Base-by-base conservation (phyloP, 2,797 vertebrate species). In the Phrynocephalus guinanensis region DNA sequence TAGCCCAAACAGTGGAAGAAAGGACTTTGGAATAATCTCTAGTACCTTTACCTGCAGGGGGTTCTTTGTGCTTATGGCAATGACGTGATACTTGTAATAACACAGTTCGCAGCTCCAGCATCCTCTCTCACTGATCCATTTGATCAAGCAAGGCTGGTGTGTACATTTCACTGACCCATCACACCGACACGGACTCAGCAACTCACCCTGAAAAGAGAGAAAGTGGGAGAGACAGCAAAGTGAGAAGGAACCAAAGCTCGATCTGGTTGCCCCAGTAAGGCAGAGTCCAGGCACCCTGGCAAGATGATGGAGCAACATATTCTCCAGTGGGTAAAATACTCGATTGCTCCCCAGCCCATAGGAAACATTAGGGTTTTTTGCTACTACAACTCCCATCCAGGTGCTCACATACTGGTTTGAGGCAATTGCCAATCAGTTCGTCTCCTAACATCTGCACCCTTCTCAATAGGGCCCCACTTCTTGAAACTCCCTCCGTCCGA, bases 11-110 rank as follows among this genome's bases (percentile, higher is more conserved):
- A 20, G 94, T 71, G 91, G 90, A 92, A 95, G n/a, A 90, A 93
- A 94, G 38, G 91, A 92, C 94, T 94, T 95, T 92, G 94, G 94
- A 96, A 94, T 92, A 84, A 90, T 95, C 91, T 93, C 93, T 93
- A 87, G 94, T 95, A 96, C 95, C 90, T 91, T 97, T 97, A 99
- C 99, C 99, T 99, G 99, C 90, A 99, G 97, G 81, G 99, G 99
- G 95, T 99, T 99, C 97, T 99, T 99, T 96, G 99, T 99, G 97
- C 98, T 99, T 97, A 99, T 99, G 97, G 99, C 98, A 93, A 99
- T 98, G 96, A 99, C 99, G 88, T 99, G 98, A 94, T 99, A 99
- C 96, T 99, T 99, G 97, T 99, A 99, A 96, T 99, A 99, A 95
- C 99, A 99, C 88, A 99, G 97, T 94, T 99, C 99, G 88, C 99